Percentiles rank a stretch among this genome's conserved stretches.
These are phyloP conservation scores for Unio pictorum DNA, from an alignment of 2,888 invertebrate genomes.

Conservation along the genomic window DNA sequence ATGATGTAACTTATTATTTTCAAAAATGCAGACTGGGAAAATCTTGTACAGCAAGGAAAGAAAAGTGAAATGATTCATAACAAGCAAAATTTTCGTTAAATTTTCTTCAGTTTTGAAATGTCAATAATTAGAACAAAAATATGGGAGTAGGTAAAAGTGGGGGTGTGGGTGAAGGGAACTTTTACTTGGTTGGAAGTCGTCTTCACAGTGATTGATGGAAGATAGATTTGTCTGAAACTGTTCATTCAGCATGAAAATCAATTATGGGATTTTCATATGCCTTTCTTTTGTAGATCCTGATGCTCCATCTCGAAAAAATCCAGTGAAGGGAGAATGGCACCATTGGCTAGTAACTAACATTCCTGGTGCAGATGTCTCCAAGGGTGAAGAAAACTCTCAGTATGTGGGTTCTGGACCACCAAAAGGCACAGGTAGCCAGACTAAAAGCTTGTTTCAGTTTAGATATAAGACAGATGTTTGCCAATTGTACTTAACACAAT, in stretches of 20 bases:
- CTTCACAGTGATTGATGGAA: not conserved
- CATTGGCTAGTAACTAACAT: constrained; percentile 94
- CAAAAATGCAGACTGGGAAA: no score
- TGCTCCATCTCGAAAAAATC: constrained; percentile 87
- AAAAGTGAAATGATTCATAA: no score
- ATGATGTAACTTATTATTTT: no score
- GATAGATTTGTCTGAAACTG: not conserved
- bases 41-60: no score
- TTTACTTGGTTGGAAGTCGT: not conserved
- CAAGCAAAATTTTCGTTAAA: no score
- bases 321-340: constrained; percentile 88
- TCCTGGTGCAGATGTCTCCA: constrained; percentile 79
- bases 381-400: constrained; percentile 82
- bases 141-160: no score
- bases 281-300: constrained; percentile 81
- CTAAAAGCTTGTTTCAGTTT: not conserved
- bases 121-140: no score
- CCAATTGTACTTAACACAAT: no score
- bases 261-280: not conserved
- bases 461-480: not conserved
- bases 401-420: constrained; percentile 91
- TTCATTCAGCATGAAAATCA: no score
- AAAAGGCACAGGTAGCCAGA: constrained; percentile 76
- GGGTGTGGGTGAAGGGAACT: not conserved
- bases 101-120: no score